Evolutionary conservation across 2,797 vertebrate species (phyloP), one percentile per base, ranked within the genome.

Genomic region (Lutjanus campechanus): DNA sequence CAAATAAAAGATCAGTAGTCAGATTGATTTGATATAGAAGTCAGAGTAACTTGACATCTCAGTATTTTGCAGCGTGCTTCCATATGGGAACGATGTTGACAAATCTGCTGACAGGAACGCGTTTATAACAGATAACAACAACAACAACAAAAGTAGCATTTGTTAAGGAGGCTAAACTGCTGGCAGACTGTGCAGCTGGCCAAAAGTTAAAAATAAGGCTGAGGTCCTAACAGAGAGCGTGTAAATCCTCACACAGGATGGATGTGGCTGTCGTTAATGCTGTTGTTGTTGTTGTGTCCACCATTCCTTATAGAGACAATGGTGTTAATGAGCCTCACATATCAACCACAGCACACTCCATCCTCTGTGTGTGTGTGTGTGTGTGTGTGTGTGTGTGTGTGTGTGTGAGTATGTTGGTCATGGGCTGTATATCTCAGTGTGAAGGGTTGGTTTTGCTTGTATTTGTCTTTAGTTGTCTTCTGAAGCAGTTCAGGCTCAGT

Each of bases 241-340:
- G 76, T 84, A 76, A 73, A 84, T 87, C 81, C 71, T 73, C 76
- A 1, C 4, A 7, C 77, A 82, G 74, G 87, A 90, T 91, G 84
- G 87, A 91, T 90, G 87, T n/a, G 53, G 73, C 85, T 88, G 82
- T 85, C 73, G 44, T 54, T 44, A 8, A 4, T 5, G 8, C 73
- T 64, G 85, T 20, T 79, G 84, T 53, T 85, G 84, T 79, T 85
- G 85, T 79, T 83, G 82, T 83, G 70, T 87, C 47, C 67, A 50
- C 79, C 79, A 82, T 76, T 66, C 61, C 73, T 87, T 80, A 79
- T 20, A 73, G 73, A 90, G 85, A 89, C 85, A 84, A 84, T 82
- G 75, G 75, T 88, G 87, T 88, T 90, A 89, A 91, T 89, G 87
- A 90, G 87, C 65, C 88, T 84, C 82, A 89, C 88, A 86, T 3